Conservation (phyloP, 2,888 invertebrate genomes). For the Andrena camellia region DNA sequence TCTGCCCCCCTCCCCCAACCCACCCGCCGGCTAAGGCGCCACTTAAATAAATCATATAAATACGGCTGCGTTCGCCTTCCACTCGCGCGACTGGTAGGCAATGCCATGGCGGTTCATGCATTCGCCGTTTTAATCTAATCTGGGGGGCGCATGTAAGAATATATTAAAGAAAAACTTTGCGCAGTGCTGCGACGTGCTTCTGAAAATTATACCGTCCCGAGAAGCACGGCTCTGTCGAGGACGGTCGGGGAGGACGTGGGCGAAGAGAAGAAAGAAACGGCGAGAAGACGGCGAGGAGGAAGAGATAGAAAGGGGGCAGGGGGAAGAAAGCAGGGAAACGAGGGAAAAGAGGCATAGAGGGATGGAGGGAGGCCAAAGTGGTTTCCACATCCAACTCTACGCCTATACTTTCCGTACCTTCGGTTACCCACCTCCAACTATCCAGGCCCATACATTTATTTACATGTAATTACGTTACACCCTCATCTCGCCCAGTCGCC, state of each 20-base stretch:
- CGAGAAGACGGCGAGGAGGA: conserved; percentile 12
- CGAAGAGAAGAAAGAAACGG: neutral
- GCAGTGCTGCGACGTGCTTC: conserved; percentile 75
- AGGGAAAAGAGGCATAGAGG: conserved; percentile 13
- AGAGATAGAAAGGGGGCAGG: neutral
- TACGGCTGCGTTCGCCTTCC: conserved; percentile 75
- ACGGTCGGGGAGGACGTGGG: neutral
- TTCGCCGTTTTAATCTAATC: conserved; percentile 84
- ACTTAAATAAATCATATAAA: conserved; percentile 83
- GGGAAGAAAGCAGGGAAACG: neutral
- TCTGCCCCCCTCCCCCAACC: neutral
- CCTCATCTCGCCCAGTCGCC: conserved; percentile 56
- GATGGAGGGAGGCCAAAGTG: conserved; percentile 50
- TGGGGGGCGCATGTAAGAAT: conserved; percentile 83
- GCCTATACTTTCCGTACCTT: conserved; percentile 46
- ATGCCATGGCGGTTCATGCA: conserved; percentile 75
- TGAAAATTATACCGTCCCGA: conserved; percentile 81
- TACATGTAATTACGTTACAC: conserved; percentile 77
- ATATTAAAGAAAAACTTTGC: conserved; percentile 84
- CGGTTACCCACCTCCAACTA: conserved; percentile 65
- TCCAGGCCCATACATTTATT: conserved; percentile 79
- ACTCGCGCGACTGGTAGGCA: conserved; percentile 42
- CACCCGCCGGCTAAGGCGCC: conserved; percentile 50
- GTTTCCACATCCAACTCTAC: conserved; percentile 54
- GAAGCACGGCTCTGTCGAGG: conserved; percentile 43